Evolutionary conservation across 2,113 vertebrate genomes (phyloP).

Genomic region (Lutjanus erythropterus): DNA sequence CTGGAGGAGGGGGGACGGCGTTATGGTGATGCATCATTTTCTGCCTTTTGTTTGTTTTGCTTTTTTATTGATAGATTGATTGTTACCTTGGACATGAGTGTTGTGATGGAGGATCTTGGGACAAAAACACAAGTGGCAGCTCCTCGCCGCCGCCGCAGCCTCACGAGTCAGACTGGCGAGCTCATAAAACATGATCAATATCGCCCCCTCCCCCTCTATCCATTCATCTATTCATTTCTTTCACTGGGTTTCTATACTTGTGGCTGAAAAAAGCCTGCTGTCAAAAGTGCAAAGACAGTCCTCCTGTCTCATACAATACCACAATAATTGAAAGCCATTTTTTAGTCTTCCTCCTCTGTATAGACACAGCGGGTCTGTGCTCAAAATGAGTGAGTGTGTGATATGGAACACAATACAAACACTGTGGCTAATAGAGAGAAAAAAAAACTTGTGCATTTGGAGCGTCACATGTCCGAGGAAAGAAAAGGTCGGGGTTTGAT

Average conservation of each 20-base stretch:
- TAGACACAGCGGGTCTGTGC: constrained; percentile 19
- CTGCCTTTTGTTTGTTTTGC: constrained; percentile 77
- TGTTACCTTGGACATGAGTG: constrained; percentile 75
- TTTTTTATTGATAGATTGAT: constrained; percentile 83
- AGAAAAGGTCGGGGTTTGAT: constrained; percentile 78
- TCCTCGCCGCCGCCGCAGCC: constrained; percentile 48
- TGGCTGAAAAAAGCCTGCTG: constrained; percentile 30
- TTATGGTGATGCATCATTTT: constrained; percentile 76
- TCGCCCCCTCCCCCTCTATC: constrained; percentile 48
- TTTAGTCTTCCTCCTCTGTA: constrained; percentile 23
- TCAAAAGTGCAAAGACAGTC: constrained; percentile 45
- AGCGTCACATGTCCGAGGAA: constrained; percentile 45
- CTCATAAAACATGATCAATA: constrained; percentile 79
- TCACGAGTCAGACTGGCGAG: constrained; percentile 53
- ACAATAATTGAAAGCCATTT: constrained; percentile 52
- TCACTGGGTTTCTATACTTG: constrained; percentile 34
- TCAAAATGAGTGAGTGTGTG: constrained; percentile 41
- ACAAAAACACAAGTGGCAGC: constrained; percentile 71
- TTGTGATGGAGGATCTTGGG: constrained; percentile 73
- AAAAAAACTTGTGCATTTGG: constrained; percentile 35
- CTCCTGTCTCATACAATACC: constrained; percentile 33
- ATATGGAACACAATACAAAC: constrained; percentile 47
- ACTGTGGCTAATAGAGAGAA: constrained; percentile 46
- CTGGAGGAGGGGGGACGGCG: background rate
- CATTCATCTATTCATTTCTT: constrained; percentile 69